phyloP scores from a whole-genome alignment of 2,888 invertebrate species.

The Teleiodes luculella region DNA sequence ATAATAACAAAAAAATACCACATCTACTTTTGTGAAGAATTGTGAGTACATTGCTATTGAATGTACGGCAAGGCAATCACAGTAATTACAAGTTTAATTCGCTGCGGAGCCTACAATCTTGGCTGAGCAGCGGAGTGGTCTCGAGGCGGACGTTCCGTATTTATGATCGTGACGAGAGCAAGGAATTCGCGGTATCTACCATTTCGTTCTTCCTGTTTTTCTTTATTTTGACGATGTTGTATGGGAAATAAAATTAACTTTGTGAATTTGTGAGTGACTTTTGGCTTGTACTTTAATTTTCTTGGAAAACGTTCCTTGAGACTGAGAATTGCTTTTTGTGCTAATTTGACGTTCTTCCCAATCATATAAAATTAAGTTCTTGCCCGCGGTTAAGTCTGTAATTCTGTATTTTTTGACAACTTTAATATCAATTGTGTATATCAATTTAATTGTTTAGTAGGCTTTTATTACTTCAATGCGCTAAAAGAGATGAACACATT shows the following conservation, averaged over 20 bases:
- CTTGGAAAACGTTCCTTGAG: too few species aligned
- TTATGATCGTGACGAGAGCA: conserved; percentile 4
- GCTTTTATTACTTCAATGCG: too few species aligned
- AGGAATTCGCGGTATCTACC: background rate
- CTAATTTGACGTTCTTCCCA: too few species aligned
- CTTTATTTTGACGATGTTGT: background rate
- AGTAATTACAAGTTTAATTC: conserved; percentile 52
- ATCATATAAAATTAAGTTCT: too few species aligned
- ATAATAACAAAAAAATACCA: background rate
- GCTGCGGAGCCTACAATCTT: conserved; percentile 24
- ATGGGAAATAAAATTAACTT: background rate
- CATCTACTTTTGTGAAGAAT: background rate
- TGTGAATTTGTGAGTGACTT: too few species aligned
- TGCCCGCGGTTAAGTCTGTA: too few species aligned
- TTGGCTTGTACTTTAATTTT: too few species aligned
- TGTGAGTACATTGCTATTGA: conserved; percentile 8
- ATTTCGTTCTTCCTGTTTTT: background rate
- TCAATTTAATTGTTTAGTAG: too few species aligned
- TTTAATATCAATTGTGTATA: too few species aligned
- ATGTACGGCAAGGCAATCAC: conserved; percentile 43
- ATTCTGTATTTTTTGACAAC: too few species aligned
- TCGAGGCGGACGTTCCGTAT: conserved; percentile 6
- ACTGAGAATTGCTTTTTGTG: too few species aligned
- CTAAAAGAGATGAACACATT: too few species aligned
- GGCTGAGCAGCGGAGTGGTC: conserved; percentile 10